A percentile compares a stretch with the other conserved stretches of the same genome.
Conservation (phyloP, 2,888 invertebrate species). For the Pheosia gnoma region DNA sequence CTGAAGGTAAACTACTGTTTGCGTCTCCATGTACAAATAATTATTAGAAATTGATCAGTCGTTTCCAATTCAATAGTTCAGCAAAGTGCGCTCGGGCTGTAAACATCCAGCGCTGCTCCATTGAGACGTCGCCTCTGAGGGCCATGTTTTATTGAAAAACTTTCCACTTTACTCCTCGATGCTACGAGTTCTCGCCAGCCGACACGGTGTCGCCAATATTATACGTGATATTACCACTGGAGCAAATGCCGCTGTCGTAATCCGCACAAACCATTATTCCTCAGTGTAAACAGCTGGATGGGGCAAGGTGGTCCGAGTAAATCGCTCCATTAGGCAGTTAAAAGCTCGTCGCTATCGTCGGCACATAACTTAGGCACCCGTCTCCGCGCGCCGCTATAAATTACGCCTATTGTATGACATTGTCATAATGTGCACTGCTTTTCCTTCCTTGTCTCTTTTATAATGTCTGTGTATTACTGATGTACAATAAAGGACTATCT, state of each 20-base stretch:
- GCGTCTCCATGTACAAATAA: background rate
- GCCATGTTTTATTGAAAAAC: constrained; percentile 7
- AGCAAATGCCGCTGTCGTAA: background rate
- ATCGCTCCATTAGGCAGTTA: constrained; percentile 71
- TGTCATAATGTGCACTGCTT: too few species aligned
- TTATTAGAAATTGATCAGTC: background rate
- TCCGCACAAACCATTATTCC: background rate
- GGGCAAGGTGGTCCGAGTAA: constrained; percentile 53
- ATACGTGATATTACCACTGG: background rate
- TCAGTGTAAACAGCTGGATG: constrained; percentile 41
- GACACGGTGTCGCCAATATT: constrained; percentile 3
- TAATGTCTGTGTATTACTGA: too few species aligned
- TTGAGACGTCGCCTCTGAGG: background rate
- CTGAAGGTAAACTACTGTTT: background rate
- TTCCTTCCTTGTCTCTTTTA: too few species aligned
- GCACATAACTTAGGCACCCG: constrained; percentile 80
- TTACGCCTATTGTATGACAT: constrained; percentile 78
- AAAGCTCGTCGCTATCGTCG: constrained; percentile 83
- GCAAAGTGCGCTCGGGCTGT: background rate
- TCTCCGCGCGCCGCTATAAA: constrained; percentile 82
- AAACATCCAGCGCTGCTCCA: constrained; percentile 1
- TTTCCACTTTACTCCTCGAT: background rate
- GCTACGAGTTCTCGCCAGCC: background rate
- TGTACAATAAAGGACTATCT: constrained; percentile 53
- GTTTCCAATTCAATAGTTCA: background rate